Base-by-base conservation (phyloP, 2,113 vertebrate genomes). In the Eleginops maclovinus region DNA sequence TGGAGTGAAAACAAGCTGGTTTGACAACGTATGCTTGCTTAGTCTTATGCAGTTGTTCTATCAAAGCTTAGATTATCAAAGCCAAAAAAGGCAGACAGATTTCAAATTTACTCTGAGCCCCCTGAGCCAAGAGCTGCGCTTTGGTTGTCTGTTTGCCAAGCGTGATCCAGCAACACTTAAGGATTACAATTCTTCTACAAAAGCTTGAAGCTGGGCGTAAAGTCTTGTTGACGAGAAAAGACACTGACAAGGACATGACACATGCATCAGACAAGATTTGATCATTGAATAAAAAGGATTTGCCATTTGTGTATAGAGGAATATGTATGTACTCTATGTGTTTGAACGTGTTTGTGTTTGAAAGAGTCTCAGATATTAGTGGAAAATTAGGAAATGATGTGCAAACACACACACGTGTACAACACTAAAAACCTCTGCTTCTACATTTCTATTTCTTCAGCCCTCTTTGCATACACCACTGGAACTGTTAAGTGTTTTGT, bases 121-220 rank as follows among this genome's bases (percentile, higher is more conserved):
- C 76, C 83, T 77, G 79, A 87, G 84, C 82, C 50, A 64, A 75
- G 72, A 88, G 79, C 82, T 72, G 54, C 13, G 51, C 74, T 82
- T 78, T 66, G 68, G 59, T 73, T 88, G 72, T 82, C 77, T 87
- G 82, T 87, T 89, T 89, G 74, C 83, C 76, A 77, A 86, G 83
- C 68, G 74, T 83, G 85, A 87, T 79, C 44, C 56, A 80, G 79
- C 67, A 83, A 77, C 67, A 83, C 71, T 89, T 81, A 55, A 68
- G 71, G 82, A 83, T 77, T 79, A 70, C 12, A 73, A 77, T 73
- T 82, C 49, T 75, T 72, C 56, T 24, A 64, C 54, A 68, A 75
- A 70, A 76, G 72, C 87, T 53, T 66, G 12, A 82, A 72, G 81
- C 83, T 78, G 56, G 31, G 62, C 51, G 2, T 72, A 65, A 87